Evolutionary conservation across 2,797 vertebrate species (phyloP), one percentile per base, ranked within the genome.

Genomic region (Anisognathus igniventris): DNA sequence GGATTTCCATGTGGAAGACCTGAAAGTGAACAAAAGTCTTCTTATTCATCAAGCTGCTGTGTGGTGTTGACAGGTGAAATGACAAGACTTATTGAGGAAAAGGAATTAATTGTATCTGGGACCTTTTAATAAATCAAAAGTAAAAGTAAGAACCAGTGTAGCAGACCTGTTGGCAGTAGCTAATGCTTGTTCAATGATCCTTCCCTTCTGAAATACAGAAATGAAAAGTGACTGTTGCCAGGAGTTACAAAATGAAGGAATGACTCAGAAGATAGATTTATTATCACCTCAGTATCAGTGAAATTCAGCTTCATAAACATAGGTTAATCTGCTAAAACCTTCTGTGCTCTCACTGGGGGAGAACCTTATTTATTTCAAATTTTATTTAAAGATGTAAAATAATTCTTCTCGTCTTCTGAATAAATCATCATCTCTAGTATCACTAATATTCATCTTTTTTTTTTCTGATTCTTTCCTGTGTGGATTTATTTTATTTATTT

Each of bases 241-340:
- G 67, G 51, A 92, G 62, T 90, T 87, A 86, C 73, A 95, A 96
- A 92, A 81, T 67, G 51, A 95, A 93, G 71, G 76, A 95, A 58
- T 50, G 22, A 79, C 64, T 94, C 74, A 82, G 73, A 88, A 72
- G 75, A 72, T 65, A 82, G 54, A 81, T 94, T 90, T 94, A 93
- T 95, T 88, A 71, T 86, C 93, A 87, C 42, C 50, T 91, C 68
- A 67, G 31, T 90, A 60, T 82, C 42, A 1, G n/a, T 91, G 85
- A 73, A 84, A 91, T 95, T 77, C 84, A 78, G 78, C 61, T 92
- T 93, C 66, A 84, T 92, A 71, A 97, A 73, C 64, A 48, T 40
- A 62, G 47, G 58, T 91, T 96, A 88, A 88, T 94, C 88, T 93
- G 45, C 71, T 93, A 79, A 93, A 86, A 86, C 33, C 53, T 73